Conservation (phyloP, 2,797 vertebrate species). For the Hemibagrus guttatus region DNA sequence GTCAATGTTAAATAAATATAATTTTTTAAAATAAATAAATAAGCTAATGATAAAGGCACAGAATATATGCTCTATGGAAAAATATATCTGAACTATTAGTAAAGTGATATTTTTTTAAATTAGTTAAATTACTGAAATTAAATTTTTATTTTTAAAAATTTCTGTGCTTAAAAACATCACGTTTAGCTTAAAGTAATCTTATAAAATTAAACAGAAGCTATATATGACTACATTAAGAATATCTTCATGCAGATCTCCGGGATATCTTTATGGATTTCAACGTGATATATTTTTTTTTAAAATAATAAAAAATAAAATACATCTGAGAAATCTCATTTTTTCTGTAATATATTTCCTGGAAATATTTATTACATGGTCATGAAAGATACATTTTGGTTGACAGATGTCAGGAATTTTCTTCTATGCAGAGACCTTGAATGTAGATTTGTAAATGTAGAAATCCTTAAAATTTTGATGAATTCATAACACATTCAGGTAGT, state of each 20-base stretch:
- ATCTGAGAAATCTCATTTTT: too few species aligned
- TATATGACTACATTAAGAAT: background rate
- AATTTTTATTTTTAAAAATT: background rate
- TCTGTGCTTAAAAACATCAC: background rate
- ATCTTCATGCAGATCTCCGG: background rate
- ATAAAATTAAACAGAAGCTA: background rate
- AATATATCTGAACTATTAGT: background rate
- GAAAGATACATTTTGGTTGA: background rate
- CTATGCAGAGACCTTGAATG: background rate
- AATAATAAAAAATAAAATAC: too few species aligned
- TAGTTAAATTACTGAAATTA: too few species aligned
- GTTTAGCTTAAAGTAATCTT: background rate
- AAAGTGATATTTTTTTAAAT: too few species aligned
- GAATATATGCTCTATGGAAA: background rate
- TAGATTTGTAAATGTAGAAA: background rate
- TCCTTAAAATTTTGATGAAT: background rate
- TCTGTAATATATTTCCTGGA: background rate
- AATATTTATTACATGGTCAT: background rate
- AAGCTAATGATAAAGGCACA: too few species aligned
- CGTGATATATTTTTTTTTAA: too few species aligned
- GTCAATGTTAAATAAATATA: too few species aligned
- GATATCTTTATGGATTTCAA: too few species aligned
- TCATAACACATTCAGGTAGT: background rate
- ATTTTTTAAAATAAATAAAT: too few species aligned
- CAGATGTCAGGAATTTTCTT: background rate